Percentiles rank a stretch among this genome's conserved stretches.
These are phyloP conservation scores for Sesia apiformis DNA, from an alignment of 2,888 invertebrate genomes.

Conservation along the genomic window DNA sequence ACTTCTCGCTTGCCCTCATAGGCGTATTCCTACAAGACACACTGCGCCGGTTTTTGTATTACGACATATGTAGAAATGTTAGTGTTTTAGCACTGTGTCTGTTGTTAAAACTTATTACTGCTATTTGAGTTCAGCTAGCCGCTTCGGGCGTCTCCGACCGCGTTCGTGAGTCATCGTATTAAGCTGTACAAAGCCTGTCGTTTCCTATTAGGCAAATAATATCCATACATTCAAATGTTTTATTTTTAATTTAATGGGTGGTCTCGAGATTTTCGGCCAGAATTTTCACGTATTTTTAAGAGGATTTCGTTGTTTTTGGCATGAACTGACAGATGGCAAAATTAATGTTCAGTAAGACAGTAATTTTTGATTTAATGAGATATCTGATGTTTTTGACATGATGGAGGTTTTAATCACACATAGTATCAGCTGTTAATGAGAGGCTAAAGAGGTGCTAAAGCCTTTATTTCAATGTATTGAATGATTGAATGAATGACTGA, in stretches of 20 bases:
- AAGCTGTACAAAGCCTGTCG: slow-evolving; percentile 24
- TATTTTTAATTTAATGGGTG: neutral
- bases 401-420: too few relatives aligned
- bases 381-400: too few relatives aligned
- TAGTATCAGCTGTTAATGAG: too few relatives aligned
- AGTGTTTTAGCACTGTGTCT: too few relatives aligned
- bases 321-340: too few relatives aligned
- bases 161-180: slow-evolving; percentile 17
- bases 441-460: too few relatives aligned
- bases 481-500: too few relatives aligned
- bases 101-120: too few relatives aligned
- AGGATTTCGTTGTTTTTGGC: neutral
- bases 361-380: too few relatives aligned
- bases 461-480: too few relatives aligned
- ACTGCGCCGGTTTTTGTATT: neutral
- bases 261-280: neutral
- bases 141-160: slow-evolving; percentile 6
- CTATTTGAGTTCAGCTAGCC: neutral
- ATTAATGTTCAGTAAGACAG: too few relatives aligned
- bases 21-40: neutral
- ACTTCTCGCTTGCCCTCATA: slow-evolving; percentile 19
- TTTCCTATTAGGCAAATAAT: slow-evolving; percentile 26
- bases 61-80: too few relatives aligned
- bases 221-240: slow-evolving; percentile 5
- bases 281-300: neutral